Evolutionary conservation across 2,113 vertebrate genomes (phyloP).

Genomic region (Psophia crepitans): DNA sequence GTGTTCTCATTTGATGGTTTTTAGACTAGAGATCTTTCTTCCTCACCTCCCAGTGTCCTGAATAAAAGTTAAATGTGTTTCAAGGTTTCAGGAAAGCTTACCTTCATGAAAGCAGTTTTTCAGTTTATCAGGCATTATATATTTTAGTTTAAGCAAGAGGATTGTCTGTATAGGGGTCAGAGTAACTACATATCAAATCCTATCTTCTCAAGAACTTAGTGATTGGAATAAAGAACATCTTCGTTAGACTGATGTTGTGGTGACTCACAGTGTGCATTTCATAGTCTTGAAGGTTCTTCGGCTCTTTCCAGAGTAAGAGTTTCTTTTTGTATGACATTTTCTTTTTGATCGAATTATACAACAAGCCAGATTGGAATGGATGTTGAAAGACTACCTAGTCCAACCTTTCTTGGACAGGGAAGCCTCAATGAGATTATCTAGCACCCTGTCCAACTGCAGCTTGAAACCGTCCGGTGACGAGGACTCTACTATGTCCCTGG

Average conservation of each 20-base stretch:
- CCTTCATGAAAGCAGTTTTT: not conserved
- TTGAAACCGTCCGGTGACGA: not conserved
- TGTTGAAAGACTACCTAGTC: not conserved
- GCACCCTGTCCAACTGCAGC: not conserved
- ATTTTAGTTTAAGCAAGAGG: not conserved
- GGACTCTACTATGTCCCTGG: accelerated
- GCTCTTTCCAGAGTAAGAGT: not conserved
- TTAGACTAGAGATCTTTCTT: not conserved
- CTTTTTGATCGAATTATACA: not conserved
- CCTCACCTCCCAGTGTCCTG: not conserved
- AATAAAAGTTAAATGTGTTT: not conserved
- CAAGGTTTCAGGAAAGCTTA: not conserved
- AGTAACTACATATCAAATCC: not conserved
- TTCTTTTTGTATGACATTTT: not conserved
- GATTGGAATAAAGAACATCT: not conserved
- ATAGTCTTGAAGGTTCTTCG: not conserved
- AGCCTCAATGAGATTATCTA: not conserved
- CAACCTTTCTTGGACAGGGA: not conserved
- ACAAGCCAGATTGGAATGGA: not conserved
- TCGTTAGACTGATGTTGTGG: not conserved
- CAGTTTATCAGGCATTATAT: not conserved
- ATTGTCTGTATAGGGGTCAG: not conserved
- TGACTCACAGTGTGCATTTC: not conserved
- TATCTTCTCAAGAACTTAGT: not conserved
- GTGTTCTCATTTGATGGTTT: not conserved